Conservation (phyloP, 2,888 invertebrate genomes). For the Dasysyrphus albostriatus region DNA sequence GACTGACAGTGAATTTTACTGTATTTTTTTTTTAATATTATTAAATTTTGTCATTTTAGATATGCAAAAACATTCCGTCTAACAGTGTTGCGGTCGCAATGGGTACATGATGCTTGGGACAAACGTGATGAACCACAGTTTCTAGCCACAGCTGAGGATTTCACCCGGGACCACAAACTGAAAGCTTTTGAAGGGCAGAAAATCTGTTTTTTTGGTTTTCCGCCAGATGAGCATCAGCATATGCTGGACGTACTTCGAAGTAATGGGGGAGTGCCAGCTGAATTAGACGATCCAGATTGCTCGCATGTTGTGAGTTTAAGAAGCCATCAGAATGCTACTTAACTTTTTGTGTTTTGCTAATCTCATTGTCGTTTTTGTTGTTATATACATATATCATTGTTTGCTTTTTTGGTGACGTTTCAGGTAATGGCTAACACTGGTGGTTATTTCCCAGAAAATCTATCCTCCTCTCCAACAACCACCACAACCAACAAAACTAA, state of each 20-base stretch:
- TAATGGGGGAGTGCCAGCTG: constrained; percentile 92
- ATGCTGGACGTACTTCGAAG: constrained; percentile 95
- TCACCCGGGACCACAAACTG: constrained; percentile 89
- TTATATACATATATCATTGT: constrained; percentile 55
- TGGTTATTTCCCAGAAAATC: constrained; percentile 82
- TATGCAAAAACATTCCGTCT: constrained; percentile 95
- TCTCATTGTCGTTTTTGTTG: constrained; percentile 55
- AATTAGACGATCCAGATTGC: constrained; percentile 92
- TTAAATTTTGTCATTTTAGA: constrained; percentile 74
- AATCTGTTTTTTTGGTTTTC: constrained; percentile 95
- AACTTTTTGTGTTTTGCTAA: constrained; percentile 51
- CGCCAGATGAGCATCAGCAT: constrained; percentile 94
- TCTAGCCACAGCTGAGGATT: constrained; percentile 88
- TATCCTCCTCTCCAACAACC: constrained; percentile 77
- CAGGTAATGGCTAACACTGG: constrained; percentile 84
- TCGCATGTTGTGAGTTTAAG: constrained; percentile 94
- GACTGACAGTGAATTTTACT: not conserved
- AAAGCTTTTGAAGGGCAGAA: constrained; percentile 94
- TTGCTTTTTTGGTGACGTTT: constrained; percentile 77
- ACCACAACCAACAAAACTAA: constrained; percentile 52
- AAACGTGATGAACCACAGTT: constrained; percentile 89
- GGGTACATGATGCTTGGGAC: constrained; percentile 96
- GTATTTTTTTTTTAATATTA: too few species aligned
- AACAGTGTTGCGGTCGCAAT: constrained; percentile 93
- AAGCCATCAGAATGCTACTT: constrained; percentile 23